Percentiles rank a stretch among this genome's conserved stretches.
phyloP scores from a whole-genome alignment of 2,797 vertebrate species.

The Anabas testudineus region DNA sequence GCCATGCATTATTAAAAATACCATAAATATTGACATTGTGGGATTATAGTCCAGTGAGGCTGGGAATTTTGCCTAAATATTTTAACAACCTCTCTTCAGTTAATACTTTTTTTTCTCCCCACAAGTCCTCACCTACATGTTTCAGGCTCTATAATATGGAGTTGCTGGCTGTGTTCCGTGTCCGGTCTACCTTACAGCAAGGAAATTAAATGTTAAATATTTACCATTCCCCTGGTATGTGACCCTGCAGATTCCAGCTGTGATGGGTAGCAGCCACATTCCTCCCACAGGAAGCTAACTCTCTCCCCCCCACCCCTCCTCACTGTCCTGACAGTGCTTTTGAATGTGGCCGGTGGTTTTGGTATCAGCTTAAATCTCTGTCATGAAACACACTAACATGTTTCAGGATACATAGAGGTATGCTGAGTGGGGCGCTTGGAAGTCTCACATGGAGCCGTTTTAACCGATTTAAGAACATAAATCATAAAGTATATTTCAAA shows the following conservation, averaged over 20 bases:
- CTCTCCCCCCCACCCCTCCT: slow-evolving; percentile 46
- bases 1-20: slow-evolving; percentile 65
- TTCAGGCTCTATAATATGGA: slow-evolving; percentile 53
- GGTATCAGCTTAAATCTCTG: slow-evolving; percentile 65
- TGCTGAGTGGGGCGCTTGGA: too few species aligned
- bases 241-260: slow-evolving; percentile 78
- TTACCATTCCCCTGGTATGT: slow-evolving; percentile 83
- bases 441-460: too few species aligned
- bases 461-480: too few species aligned
- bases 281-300: slow-evolving; percentile 80
- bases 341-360: slow-evolving; percentile 62
- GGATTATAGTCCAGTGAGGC: slow-evolving; percentile 48
- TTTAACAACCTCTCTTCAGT: slow-evolving; percentile 75
- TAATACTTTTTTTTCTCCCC: slow-evolving; percentile 49
- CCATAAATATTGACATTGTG: slow-evolving; percentile 72
- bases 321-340: slow-evolving; percentile 57
- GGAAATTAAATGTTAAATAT: slow-evolving; percentile 87
- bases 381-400: slow-evolving; percentile 70
- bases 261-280: slow-evolving; percentile 82
- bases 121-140: slow-evolving; percentile 47
- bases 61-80: slow-evolving; percentile 75
- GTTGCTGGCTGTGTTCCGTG: slow-evolving; percentile 60
- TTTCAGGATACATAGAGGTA: slow-evolving; percentile 52
- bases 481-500: too few species aligned
- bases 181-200: slow-evolving; percentile 80